Base-by-base conservation (phyloP, 2,797 vertebrate genomes). In the Argyrosomus regius region DNA sequence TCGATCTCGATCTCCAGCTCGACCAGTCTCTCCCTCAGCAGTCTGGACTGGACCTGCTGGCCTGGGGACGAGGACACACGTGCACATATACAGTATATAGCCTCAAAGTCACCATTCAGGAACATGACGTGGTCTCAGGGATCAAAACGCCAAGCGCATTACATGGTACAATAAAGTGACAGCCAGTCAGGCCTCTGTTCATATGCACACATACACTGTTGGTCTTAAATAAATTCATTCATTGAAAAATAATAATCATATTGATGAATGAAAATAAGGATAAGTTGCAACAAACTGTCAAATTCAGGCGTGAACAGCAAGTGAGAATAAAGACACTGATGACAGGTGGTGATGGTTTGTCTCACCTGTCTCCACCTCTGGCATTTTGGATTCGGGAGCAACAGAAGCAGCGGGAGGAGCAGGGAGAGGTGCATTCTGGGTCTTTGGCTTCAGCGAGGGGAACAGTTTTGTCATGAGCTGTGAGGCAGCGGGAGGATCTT, bases 1-100 rank as follows among this genome's bases (percentile, higher is more conserved):
- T 97, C 96, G 11, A 99, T 98, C 95, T 99, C 97, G 0, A 92
- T 91, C 93, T 99, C 98, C 88, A 99, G 54, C 90, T 99, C 96
- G 28, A 77, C 87, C 22, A 99, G 91, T 76, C 95, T 96, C 84
- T 98, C 96, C 89, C 95, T 96, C 84, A 99, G 94, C 69, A 96
- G 89, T 68, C 93, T 93, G 31, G 98, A 98, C 81, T 94, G 95
- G 35, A 70, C 63, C 80, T 92, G 92, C 80, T 87, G 92, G 60
- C 69, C 95, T 95, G 83, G 1, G 16, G 18, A 54, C 1, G 4
- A 22, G 1, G 22, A 71, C 24, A 52, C 41, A 58, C 24, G 28
- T 12, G 57, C 7, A 80, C 3, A 57, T 12, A 64, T 7, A 73
- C 18, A 62, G 43, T 9, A 9, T 1, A 8, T 3, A 22, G 45